A percentile compares a stretch with the other conserved stretches of the same genome.
These are phyloP conservation scores for Lutjanus argentimaculatus DNA, from an alignment of 2,797 vertebrate species.

Conservation along the genomic window DNA sequence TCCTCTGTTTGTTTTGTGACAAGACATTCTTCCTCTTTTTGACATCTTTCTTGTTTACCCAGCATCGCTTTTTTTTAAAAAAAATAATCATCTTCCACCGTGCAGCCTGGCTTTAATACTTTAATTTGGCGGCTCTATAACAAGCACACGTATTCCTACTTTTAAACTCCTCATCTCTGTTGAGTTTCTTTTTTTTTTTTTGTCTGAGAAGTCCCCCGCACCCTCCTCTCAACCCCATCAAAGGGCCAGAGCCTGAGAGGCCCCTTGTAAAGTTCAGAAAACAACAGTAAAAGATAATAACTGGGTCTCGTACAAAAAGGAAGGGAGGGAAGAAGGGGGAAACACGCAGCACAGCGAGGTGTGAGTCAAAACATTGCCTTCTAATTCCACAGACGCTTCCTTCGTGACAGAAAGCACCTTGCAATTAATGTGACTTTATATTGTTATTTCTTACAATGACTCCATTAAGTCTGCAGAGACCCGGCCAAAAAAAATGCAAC, in stretches of 20 bases:
- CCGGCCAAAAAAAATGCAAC: conserved; percentile 2
- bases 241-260: conserved; percentile 75
- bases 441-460: conserved; percentile 48
- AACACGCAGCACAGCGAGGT: conserved; percentile 43
- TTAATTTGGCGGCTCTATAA: conserved; percentile 68
- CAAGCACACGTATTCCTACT: conserved; percentile 58
- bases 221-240: conserved; percentile 73
- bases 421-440: conserved; percentile 52
- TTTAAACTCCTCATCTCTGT: conserved; percentile 54
- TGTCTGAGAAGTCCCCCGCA: conserved; percentile 59
- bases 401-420: conserved; percentile 59
- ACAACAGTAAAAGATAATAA: conserved; percentile 85
- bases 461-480: conserved; percentile 45
- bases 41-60: conserved; percentile 44
- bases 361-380: conserved; percentile 73
- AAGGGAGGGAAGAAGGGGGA: conserved; percentile 29
- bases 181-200: conserved; percentile 21
- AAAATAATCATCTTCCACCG: conserved; percentile 36
- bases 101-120: conserved; percentile 71
- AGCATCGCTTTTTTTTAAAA: conserved; percentile 9
- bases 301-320: conserved; percentile 60
- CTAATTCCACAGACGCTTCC: conserved; percentile 58
- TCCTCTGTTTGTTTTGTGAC: conserved; percentile 49
- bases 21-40: conserved; percentile 33
- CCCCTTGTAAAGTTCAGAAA: conserved; percentile 83